Conservation (phyloP, 2,113 vertebrate genomes). For the Callipepla squamata region DNA sequence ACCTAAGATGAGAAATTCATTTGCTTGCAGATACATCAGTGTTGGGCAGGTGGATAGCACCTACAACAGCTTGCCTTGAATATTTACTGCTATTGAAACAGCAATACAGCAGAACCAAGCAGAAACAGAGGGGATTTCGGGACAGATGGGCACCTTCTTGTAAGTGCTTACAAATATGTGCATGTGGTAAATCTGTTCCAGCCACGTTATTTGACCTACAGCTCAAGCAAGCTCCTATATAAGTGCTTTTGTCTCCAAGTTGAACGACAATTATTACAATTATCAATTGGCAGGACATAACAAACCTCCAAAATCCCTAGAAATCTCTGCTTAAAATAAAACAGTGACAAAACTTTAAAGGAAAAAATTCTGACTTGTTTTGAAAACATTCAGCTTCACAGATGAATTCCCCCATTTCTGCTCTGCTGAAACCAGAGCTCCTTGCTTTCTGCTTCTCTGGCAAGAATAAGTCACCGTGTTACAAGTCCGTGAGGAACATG, state of each 20-base stretch:
- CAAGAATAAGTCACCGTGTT: not conserved
- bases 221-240: not conserved
- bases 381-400: not conserved
- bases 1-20: not conserved
- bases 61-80: not conserved
- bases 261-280: not conserved
- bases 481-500: not conserved
- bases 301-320: not conserved
- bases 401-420: not conserved
- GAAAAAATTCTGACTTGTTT: not conserved
- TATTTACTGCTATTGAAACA: not conserved
- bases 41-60: not conserved
- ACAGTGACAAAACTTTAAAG: not conserved
- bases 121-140: not conserved
- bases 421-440: not conserved
- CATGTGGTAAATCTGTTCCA: not conserved
- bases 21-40: not conserved
- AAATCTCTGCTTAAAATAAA: not conserved
- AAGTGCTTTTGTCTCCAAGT: not conserved
- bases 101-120: not conserved
- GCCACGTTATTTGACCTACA: not conserved
- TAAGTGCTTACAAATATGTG: not conserved
- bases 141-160: not conserved
- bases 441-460: not conserved
- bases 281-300: not conserved